A percentile compares a stretch with the other conserved stretches of the same genome.
These are phyloP conservation scores for Capitella teleta DNA, from an alignment of 1,140 invertebrate genomes.

Conservation along the genomic window DNA sequence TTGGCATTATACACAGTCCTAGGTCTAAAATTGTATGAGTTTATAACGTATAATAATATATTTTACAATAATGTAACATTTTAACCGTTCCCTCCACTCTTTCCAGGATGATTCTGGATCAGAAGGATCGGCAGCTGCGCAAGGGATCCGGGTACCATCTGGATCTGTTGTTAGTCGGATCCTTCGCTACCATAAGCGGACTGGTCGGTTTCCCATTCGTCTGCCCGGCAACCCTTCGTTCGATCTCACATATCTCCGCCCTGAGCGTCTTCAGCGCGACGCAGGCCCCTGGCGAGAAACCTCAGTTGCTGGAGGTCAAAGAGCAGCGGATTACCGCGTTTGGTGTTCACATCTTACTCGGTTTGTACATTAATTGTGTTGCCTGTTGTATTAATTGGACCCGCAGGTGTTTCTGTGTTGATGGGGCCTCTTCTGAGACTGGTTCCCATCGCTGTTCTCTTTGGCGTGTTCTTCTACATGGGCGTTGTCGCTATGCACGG, in stretches of 20 bases:
- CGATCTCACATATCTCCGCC: slow-evolving; percentile 97
- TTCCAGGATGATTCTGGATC: slow-evolving; percentile 93
- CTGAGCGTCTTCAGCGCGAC: slow-evolving; percentile 91
- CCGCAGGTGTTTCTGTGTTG: slow-evolving; percentile 68
- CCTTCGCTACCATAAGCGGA: slow-evolving; percentile 83
- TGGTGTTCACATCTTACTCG: slow-evolving; percentile 11
- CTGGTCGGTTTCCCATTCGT: slow-evolving; percentile 92
- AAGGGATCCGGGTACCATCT: slow-evolving; percentile 97
- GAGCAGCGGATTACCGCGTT: slow-evolving; percentile 93
- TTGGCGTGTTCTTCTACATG: too few relatives aligned
- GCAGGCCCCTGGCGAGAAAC: slow-evolving; percentile 94
- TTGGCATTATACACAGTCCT: too few relatives aligned
- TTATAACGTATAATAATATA: too few relatives aligned
- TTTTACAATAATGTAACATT: too few relatives aligned
- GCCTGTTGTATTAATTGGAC: too few relatives aligned
- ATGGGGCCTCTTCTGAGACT: slow-evolving; percentile 66
- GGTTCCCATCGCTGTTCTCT: too few relatives aligned
- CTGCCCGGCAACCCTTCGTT: slow-evolving; percentile 87
- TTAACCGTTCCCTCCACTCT: too few relatives aligned
- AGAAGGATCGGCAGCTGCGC: slow-evolving; percentile 94
- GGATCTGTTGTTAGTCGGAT: slow-evolving; percentile 82
- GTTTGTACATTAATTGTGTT: slow-evolving; percentile 43
- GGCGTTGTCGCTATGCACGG: too few relatives aligned
- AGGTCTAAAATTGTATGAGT: too few relatives aligned
- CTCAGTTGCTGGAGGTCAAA: slow-evolving; percentile 87